A percentile compares a stretch with the other conserved stretches of the same genome.
These are phyloP conservation scores for Prunella himalayana DNA, from an alignment of 2,113 vertebrate genomes.

Conservation along the genomic window DNA sequence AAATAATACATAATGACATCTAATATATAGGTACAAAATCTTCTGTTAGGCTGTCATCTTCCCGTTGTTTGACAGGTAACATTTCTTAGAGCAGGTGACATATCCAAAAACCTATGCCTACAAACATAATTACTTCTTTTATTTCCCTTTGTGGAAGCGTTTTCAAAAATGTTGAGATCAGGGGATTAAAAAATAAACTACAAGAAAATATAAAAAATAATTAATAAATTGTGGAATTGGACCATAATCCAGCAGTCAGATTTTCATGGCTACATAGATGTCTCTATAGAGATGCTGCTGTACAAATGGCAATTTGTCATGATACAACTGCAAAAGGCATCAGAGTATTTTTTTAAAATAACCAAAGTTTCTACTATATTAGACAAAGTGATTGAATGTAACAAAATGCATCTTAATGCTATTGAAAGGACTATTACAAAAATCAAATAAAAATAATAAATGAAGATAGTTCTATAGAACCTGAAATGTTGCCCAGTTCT, in stretches of 20 bases:
- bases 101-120: background rate
- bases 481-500: background rate
- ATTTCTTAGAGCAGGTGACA: background rate
- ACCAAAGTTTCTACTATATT: background rate
- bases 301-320: background rate
- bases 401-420: background rate
- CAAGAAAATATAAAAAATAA: background rate
- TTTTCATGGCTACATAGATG: background rate
- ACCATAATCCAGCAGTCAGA: background rate
- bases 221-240: background rate
- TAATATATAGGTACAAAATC: background rate
- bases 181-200: background rate
- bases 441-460: background rate
- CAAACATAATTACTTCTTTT: background rate
- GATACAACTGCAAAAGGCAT: background rate
- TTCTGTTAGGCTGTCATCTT: background rate
- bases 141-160: background rate
- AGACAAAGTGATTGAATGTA: background rate
- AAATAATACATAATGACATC: background rate
- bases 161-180: background rate
- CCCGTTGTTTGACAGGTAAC: background rate
- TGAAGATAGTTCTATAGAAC: background rate
- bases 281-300: background rate
- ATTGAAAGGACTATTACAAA: background rate
- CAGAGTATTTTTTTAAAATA: background rate